These are phyloP conservation scores for Diplolepis rosae DNA, from an alignment of 2,888 invertebrate genomes.

Conservation along the genomic window DNA sequence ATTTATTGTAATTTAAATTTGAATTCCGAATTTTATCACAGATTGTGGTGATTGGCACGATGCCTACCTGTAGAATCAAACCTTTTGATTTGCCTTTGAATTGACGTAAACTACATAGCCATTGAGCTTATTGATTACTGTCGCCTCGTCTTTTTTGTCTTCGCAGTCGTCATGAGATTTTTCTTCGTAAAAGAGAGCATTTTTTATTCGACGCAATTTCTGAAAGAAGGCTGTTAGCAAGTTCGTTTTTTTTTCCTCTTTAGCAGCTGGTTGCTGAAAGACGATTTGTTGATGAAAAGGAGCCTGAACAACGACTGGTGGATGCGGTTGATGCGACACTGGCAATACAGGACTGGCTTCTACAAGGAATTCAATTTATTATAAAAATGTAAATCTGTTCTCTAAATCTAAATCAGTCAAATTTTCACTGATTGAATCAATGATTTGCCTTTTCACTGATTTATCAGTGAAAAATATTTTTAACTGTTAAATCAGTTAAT, in stretches of 20 bases:
- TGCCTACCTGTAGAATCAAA: not conserved
- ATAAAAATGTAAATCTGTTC: too few relatives aligned
- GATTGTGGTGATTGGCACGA: not conserved
- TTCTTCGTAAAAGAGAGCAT: conserved; percentile 52
- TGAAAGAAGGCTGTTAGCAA: conserved; percentile 54
- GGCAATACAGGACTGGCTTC: conserved; percentile 28
- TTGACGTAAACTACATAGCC: conserved; percentile 35
- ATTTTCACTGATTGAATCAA: too few relatives aligned
- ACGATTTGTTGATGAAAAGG: conserved; percentile 61
- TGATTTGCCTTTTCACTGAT: too few relatives aligned
- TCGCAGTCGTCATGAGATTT: conserved; percentile 40
- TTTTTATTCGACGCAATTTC: conserved; percentile 55
- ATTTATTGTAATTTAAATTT: not conserved
- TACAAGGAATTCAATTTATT: too few relatives aligned
- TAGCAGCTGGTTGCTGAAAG: conserved; percentile 51
- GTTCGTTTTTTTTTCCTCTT: conserved; percentile 48
- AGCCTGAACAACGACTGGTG: conserved; percentile 53
- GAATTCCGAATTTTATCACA: conserved; percentile 14
- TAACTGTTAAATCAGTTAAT: too few relatives aligned
- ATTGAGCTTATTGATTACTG: conserved; percentile 29
- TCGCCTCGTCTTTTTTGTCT: conserved; percentile 37
- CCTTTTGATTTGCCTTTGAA: conserved; percentile 4
- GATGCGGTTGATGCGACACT: conserved; percentile 4
- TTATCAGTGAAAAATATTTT: too few relatives aligned
- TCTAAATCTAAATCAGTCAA: too few relatives aligned